phyloP scores from a whole-genome alignment of 2,113 vertebrate species.

The Rhinopomastus cyanomelas region DNA sequence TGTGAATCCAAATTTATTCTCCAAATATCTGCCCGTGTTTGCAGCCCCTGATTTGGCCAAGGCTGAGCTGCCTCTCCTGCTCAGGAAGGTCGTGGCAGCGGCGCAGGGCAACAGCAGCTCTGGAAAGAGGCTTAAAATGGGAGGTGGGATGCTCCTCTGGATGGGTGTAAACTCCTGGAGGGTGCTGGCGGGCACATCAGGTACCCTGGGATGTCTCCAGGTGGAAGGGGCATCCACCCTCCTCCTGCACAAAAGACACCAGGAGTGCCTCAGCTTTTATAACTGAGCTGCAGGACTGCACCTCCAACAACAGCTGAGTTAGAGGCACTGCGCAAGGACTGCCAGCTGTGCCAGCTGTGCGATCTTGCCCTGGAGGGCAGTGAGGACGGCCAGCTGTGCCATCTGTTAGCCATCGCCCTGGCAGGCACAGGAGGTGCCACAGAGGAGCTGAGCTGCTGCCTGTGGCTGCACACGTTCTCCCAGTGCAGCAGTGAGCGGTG shows the following conservation, averaged over 20 bases:
- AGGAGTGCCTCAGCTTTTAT: neutral
- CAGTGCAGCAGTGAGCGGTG: neutral
- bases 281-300: neutral
- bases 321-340: neutral
- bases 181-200: conserved; percentile 46
- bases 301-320: neutral
- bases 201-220: conserved; percentile 8
- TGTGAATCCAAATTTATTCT: neutral
- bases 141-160: conserved; percentile 17
- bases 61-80: neutral
- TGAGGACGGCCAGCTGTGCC: neutral
- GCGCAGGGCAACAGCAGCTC: conserved; percentile 3
- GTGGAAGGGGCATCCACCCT: conserved; percentile 25
- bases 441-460: neutral
- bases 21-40: neutral
- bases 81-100: neutral
- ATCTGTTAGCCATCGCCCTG: neutral
- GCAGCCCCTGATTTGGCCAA: neutral
- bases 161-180: conserved; percentile 34
- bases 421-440: neutral
- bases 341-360: neutral
- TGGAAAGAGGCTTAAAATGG: conserved; percentile 28
- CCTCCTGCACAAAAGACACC: neutral
- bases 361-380: neutral
- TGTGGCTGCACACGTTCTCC: neutral